These are phyloP conservation scores for Sus scrofa DNA, from an alignment of 2,113 vertebrate species.

Conservation along the genomic window DNA sequence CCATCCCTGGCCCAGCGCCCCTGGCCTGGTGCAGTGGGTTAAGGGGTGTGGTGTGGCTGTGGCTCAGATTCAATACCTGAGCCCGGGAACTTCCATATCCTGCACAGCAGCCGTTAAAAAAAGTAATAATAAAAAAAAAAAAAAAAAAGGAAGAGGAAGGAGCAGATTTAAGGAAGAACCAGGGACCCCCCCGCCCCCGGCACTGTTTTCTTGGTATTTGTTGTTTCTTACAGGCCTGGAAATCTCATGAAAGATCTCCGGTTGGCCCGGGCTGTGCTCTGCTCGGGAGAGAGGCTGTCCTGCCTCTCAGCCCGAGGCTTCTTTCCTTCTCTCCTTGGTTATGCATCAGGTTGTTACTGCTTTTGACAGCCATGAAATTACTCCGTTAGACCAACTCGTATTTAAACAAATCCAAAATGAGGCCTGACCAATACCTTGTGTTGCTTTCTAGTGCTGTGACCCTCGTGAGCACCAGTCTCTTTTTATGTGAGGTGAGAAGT, in stretches of 20 bases:
- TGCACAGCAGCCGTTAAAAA: not conserved
- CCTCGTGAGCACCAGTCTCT: not conserved
- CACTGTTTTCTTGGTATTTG: not conserved
- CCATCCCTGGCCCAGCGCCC: too few relatives aligned
- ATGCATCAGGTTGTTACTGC: not conserved
- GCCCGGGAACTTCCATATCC: too few relatives aligned
- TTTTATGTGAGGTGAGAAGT: slow-evolving; percentile 21
- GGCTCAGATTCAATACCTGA: too few relatives aligned
- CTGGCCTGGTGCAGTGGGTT: too few relatives aligned
- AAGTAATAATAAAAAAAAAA: too few relatives aligned
- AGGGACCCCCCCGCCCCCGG: not conserved
- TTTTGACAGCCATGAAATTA: not conserved
- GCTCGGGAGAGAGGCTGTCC: not conserved
- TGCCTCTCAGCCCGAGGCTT: not conserved
- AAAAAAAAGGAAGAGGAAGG: not conserved
- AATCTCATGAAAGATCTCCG: not conserved
- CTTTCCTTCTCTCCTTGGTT: not conserved
- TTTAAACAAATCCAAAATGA: not conserved
- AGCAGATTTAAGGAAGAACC: not conserved
- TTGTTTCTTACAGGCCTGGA: not conserved
- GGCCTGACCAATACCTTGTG: not conserved
- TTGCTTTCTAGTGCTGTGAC: not conserved
- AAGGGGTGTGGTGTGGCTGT: too few relatives aligned
- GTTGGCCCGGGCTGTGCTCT: not conserved
- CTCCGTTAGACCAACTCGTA: not conserved